Base-by-base conservation (phyloP, 2,888 invertebrate genomes). In the Torymus tubicola region DNA sequence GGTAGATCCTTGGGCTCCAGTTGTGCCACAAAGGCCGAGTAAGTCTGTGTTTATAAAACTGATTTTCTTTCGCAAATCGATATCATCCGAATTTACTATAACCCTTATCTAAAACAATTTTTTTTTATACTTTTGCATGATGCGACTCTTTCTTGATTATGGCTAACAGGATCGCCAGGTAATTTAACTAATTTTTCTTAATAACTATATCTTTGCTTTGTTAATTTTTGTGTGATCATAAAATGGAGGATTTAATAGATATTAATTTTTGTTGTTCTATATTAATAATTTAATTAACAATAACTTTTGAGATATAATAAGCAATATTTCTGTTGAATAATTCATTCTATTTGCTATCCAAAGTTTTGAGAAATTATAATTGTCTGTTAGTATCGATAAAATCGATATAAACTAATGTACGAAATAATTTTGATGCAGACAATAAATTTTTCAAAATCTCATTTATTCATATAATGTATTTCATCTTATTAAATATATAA, bases 1-100 rank as follows among this genome's bases (percentile, higher is more conserved):
- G 18, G 88, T 91, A 64, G 95, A 95, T 90, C 94, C 94, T 11
- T 95, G 95, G 94, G 92, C 92, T 67, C 93, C 93, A 18, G 89
- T 91, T 74, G 89, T 88, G 71, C 87, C 89, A n/a, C 90, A 90
- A 83, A 87, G 88, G 86, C 87, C 90, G 83, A 87, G 90, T 90
- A 82, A 86, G 86, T 85, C 71, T 31, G 21, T 55, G 65, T 80
- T 78, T 50, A 13, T 67, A 10, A 61, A 21, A n/a, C 21, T 52
- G 5, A 42, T 8, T 8, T 42, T 42, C 10, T 8, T 42, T 8
- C 42, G 10, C 24, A 57, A 73, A 42, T 12, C n/a, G 67, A n/a
- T 63, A 57, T n/a, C 11, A 31, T 65, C 10, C n/a, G 11, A 64
- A 58, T 24, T 11, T 57, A 53, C 52, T 13, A 42, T 55, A 52